A percentile compares a stretch with the other conserved stretches of the same genome.
These are phyloP conservation scores for Balearica regulorum DNA, from an alignment of 2,797 vertebrate species.

Conservation along the genomic window DNA sequence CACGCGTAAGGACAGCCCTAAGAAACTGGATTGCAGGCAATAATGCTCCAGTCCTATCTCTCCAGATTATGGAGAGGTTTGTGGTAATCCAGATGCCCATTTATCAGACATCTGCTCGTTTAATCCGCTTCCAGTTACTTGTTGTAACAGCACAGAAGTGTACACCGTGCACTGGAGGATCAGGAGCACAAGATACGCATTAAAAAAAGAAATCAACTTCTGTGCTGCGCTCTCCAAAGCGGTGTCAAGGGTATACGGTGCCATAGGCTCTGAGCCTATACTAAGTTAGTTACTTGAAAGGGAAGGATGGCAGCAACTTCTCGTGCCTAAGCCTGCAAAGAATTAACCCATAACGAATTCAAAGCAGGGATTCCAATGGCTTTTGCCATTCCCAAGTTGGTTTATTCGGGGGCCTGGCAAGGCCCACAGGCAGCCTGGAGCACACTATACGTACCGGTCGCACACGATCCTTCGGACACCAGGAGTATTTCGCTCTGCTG, in stretches of 20 bases:
- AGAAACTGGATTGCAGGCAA: neutral
- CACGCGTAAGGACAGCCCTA: neutral
- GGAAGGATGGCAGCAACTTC: neutral
- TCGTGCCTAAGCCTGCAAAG: neutral
- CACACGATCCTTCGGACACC: slow-evolving; percentile 91
- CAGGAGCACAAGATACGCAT: neutral
- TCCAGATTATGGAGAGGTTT: neutral
- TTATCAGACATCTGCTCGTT: slow-evolving; percentile 9
- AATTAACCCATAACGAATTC: neutral
- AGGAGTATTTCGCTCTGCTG: slow-evolving; percentile 96
- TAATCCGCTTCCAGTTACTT: slow-evolving; percentile 22
- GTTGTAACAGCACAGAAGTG: neutral
- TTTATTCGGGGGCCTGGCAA: neutral
- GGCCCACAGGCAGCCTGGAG: neutral
- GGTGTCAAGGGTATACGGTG: neutral
- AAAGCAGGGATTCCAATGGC: neutral
- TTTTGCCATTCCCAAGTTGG: neutral
- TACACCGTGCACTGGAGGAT: neutral
- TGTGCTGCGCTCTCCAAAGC: neutral
- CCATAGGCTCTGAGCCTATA: neutral
- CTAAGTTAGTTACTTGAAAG: neutral
- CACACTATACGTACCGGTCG: slow-evolving; percentile 80
- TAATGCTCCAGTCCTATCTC: neutral
- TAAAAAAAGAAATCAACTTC: neutral
- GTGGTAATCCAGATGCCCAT: slow-evolving; percentile 27